Evolutionary conservation across 2,888 invertebrate species (phyloP).

Genomic region (Antheraea assamensis): DNA sequence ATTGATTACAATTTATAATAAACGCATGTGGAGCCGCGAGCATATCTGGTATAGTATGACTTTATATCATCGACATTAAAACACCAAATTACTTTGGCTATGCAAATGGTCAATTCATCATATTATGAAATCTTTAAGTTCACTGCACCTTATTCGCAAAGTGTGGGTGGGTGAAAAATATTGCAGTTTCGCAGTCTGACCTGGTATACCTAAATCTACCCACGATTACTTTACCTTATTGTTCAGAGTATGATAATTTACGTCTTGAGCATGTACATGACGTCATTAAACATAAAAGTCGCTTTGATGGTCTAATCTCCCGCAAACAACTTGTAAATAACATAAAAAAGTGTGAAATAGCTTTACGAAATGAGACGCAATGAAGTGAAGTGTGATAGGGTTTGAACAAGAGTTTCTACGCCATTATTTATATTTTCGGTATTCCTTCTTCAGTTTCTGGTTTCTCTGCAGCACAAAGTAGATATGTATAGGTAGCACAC

Average conservation of each 20-base stretch:
- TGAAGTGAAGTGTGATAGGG: too few species aligned
- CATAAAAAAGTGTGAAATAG: neutral
- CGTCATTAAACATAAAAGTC: neutral
- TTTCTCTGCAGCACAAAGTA: too few species aligned
- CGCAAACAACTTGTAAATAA: neutral
- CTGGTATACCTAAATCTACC: constrained; percentile 7
- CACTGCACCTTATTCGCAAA: neutral
- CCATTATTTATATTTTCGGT: too few species aligned
- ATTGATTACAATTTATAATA: too few species aligned
- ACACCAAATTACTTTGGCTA: neutral
- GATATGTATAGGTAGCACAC: too few species aligned
- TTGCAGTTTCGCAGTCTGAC: constrained; percentile 31
- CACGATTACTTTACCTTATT: neutral
- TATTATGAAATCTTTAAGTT: constrained; percentile 2
- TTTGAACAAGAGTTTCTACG: too few species aligned
- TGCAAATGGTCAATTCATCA: neutral
- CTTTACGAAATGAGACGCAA: too few species aligned
- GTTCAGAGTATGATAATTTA: neutral
- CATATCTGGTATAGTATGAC: neutral
- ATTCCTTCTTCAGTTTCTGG: too few species aligned
- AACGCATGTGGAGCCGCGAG: too few species aligned
- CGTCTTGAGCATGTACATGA: neutral
- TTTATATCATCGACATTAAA: neutral
- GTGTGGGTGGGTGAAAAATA: constrained; percentile 32
- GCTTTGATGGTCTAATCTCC: neutral